Evolutionary conservation across 2,888 invertebrate genomes (phyloP), one percentile per base, ranked within the genome.

Genomic region (Eudasyphora cyanicolor): DNA sequence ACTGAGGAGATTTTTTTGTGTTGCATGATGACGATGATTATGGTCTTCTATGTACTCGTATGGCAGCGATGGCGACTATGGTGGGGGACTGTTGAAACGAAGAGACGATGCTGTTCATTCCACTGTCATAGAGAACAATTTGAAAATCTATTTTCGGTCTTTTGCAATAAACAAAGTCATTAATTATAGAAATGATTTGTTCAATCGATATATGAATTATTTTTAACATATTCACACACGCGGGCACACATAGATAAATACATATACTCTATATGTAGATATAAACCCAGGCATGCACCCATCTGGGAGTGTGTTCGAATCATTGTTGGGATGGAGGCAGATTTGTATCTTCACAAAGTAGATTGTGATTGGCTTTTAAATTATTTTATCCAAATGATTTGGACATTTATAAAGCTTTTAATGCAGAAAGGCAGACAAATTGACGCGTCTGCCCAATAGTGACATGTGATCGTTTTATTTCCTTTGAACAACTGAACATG

Each of bases 121-220:
- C 10, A 6, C 19, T 14, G 29, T 21, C 29, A 67, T 21, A 14
- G 35, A 14, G 19, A 24, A 21, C 3, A 42, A 67, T 67, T 42
- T 0, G 24, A 38, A 42, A 24, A 67, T 67, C 38, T 42, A 67
- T 67, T 67, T 67, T 38, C 42, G 67, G 24, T 67, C 24, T 42
- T 42, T 10, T 67, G 42, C 19, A 12, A 67, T 67, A 67, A 67
- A 67, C 67, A 67, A 38, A 67, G 19, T 42, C 21, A 67, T 67
- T 67, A 67, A 67, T 42, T 67, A 67, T 67, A 42, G 67, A 42
- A 67, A 67, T 67, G 67, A 67, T 67, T 67, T 67, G 42, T 67
- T 67, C 21, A 67, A 67, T 67, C 24, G 67, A 67, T 24, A 21
- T 24, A 38, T 42, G 5, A 57, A 57, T 27, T 27, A 57, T 57